Evolutionary conservation across 2,797 vertebrate species (phyloP), one percentile per base, ranked within the genome.

Genomic region (Enoplosus armatus): DNA sequence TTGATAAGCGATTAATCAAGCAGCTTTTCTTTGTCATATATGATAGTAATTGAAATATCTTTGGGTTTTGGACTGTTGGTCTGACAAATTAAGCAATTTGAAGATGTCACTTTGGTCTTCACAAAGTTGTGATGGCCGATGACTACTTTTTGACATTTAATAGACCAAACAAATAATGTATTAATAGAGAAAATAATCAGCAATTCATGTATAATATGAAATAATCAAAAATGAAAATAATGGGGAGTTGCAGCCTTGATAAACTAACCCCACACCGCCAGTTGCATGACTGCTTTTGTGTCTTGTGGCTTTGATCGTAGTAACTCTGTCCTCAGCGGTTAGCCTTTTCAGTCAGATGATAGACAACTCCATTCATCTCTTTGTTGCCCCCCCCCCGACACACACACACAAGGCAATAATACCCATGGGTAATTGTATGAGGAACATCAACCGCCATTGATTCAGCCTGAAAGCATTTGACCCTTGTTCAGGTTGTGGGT

Each of bases 381-480:
- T n/a, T n/a, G n/a, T n/a, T n/a, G n/a, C n/a, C 31, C 3, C 15
- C 29, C 48, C 37, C 22, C n/a, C 22, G 12, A 48, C 55, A 56
- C 43, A 64, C 31, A 71, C 48, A 63, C 35, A 63, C 15, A n/a
- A 1, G 9, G n/a, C 70, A 66, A 48, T 65, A 39, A 72, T 54
- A 47, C 67, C 67, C 59, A 31, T 27, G 27, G 18, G 39, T 53
- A 47, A 55, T 59, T n/a, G 72, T 37, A 51, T 31, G 51, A 54
- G 37, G n/a, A 60, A 41, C 55, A 62, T 63, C 67, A 67, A 63
- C 53, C 26, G 2, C 39, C 75, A 79, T 82, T 72, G 85, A 85
- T 77, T 75, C 27, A 31, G 27, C 51, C 62, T 48, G 79, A 83
- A 76, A 61, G 58, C 55, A 2, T 83, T 81, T 81, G 77, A 83